These are phyloP conservation scores for Ceratina calcarata DNA, from an alignment of 1,140 invertebrate genomes.

Conservation along the genomic window DNA sequence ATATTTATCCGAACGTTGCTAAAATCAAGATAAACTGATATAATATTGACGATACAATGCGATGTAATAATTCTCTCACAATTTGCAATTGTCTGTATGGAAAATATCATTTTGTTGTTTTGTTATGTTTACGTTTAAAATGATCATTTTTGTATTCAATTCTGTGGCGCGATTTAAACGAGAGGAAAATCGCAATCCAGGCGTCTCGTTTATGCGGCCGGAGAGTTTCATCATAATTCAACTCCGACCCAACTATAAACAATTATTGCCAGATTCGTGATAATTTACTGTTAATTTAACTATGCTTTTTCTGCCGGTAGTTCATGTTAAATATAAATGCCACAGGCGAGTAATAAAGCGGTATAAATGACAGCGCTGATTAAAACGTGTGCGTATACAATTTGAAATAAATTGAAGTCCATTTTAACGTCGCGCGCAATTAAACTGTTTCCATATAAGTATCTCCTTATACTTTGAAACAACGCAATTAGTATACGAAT, in stretches of 20 bases:
- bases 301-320: slow-evolving; percentile 31
- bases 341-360: slow-evolving; percentile 14
- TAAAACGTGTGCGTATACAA: slow-evolving; percentile 28
- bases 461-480: background rate
- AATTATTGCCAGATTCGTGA: slow-evolving; percentile 23
- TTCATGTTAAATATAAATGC: slow-evolving; percentile 10
- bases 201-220: background rate
- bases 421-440: slow-evolving; percentile 22
- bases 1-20: too few species aligned
- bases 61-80: background rate
- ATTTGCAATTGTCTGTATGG: background rate
- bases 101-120: background rate
- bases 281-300: slow-evolving; percentile 37
- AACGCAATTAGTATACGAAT: slow-evolving; percentile 17
- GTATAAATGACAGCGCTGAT: slow-evolving; percentile 29
- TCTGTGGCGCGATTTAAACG: background rate
- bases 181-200: background rate
- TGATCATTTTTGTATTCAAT: slow-evolving; percentile 7
- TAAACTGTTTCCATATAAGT: slow-evolving; percentile 2
- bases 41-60: too few species aligned
- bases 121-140: background rate
- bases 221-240: slow-evolving; percentile 9
- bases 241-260: slow-evolving; percentile 20
- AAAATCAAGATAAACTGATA: too few species aligned
- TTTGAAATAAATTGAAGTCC: slow-evolving; percentile 32